phyloP scores from a whole-genome alignment of 2,113 vertebrate genomes.

The Raja brachyura region DNA sequence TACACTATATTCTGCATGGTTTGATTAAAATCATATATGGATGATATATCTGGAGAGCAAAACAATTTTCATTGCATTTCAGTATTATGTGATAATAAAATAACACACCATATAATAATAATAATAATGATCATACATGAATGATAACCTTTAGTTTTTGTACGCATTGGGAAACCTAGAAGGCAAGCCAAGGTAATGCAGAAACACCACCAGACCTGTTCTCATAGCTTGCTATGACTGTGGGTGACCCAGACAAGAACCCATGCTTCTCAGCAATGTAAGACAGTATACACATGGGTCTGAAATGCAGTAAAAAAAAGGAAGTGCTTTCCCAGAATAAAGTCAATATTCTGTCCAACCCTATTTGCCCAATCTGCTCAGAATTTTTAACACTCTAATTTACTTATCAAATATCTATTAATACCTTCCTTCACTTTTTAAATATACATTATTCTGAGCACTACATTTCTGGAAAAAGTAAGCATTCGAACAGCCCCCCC shows the following conservation, averaged over 20 bases:
- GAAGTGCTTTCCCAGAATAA: background rate
- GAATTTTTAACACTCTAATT: background rate
- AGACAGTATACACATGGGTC: background rate
- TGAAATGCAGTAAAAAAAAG: background rate
- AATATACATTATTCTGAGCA: background rate
- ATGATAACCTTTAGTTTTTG: background rate
- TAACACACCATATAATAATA: too few relatives aligned
- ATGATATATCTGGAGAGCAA: too few relatives aligned
- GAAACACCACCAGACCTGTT: background rate
- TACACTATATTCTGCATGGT: too few relatives aligned
- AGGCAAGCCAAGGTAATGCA: background rate
- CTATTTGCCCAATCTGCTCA: background rate
- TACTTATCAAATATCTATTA: background rate
- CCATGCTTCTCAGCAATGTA: background rate
- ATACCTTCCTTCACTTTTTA: background rate
- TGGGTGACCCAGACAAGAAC: background rate
- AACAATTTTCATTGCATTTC: too few relatives aligned
- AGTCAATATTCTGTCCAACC: background rate
- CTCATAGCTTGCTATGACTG: background rate
- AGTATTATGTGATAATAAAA: too few relatives aligned
- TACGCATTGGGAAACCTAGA: background rate
- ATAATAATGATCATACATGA: background rate
- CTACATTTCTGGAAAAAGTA: background rate
- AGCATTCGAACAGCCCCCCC: too few relatives aligned
- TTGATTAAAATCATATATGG: too few relatives aligned